phyloP scores from a whole-genome alignment of 2,888 invertebrate species.

The Agonopterix alstromeriana region DNA sequence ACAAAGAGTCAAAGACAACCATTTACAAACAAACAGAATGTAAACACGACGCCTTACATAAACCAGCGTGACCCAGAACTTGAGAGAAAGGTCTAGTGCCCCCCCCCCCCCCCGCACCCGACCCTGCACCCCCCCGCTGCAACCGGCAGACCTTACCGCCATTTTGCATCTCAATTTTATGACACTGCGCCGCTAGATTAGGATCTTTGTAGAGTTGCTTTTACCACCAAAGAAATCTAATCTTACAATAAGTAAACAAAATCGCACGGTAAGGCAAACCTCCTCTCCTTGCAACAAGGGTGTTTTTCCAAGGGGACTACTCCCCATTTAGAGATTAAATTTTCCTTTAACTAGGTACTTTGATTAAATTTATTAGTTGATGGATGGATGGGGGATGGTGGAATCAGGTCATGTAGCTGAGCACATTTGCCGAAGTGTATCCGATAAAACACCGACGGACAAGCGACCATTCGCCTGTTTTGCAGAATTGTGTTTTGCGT shows the following conservation, averaged over 20 bases:
- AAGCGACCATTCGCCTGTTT: too few species aligned
- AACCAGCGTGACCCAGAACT: constrained; percentile 65
- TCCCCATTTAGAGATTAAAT: too few species aligned
- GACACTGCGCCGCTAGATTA: constrained; percentile 23
- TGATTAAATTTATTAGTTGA: too few species aligned
- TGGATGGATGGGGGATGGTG: too few species aligned
- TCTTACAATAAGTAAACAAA: neutral
- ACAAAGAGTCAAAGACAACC: constrained; percentile 11
- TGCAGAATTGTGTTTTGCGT: too few species aligned
- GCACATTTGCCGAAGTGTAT: too few species aligned
- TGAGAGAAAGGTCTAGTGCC: constrained; percentile 67
- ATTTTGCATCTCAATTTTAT: constrained; percentile 43
- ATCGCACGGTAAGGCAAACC: neutral
- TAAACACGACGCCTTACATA: constrained; percentile 46
- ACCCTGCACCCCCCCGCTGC: constrained; percentile 12
- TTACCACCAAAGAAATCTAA: neutral
- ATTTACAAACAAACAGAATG: constrained; percentile 19
- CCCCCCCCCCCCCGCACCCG: constrained; percentile 6
- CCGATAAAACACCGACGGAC: too few species aligned
- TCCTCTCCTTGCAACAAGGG: too few species aligned
- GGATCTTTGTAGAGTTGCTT: neutral
- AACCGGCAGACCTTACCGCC: constrained; percentile 9
- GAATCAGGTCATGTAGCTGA: too few species aligned
- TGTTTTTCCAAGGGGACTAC: too few species aligned
- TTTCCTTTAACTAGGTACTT: too few species aligned